A percentile compares a stretch with the other conserved stretches of the same genome.
phyloP scores from a whole-genome alignment of 2,113 vertebrate species.

The Pristiophorus japonicus region DNA sequence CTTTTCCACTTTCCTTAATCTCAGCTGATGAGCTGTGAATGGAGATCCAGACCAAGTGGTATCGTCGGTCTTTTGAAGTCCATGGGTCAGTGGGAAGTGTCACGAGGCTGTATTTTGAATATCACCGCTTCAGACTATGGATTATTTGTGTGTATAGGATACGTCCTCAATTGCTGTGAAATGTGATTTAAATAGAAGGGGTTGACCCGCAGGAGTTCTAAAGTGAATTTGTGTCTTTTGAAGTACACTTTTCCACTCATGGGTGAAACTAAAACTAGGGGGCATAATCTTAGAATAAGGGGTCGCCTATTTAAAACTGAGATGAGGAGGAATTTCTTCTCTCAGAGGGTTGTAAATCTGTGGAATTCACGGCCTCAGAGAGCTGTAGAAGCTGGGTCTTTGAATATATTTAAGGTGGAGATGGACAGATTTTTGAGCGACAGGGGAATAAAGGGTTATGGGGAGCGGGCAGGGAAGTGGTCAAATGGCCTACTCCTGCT shows the following conservation, averaged over 20 bases:
- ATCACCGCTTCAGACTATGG: background rate
- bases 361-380: too few species aligned
- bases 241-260: background rate
- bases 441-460: too few species aligned
- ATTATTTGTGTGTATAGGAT: background rate
- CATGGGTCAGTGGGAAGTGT: background rate
- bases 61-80: background rate
- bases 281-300: too few species aligned
- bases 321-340: too few species aligned
- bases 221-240: background rate
- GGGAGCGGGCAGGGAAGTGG: too few species aligned
- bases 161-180: background rate
- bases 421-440: too few species aligned
- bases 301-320: too few species aligned
- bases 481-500: too few species aligned
- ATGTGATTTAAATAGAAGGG: background rate
- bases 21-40: background rate
- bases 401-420: too few species aligned
- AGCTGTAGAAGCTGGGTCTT: too few species aligned
- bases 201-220: background rate
- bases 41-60: background rate
- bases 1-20: background rate
- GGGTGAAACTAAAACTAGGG: too few species aligned
- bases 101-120: background rate
- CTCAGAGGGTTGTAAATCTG: too few species aligned